Conservation (phyloP, 2,797 vertebrate species). For the Labeo calbasu region DNA sequence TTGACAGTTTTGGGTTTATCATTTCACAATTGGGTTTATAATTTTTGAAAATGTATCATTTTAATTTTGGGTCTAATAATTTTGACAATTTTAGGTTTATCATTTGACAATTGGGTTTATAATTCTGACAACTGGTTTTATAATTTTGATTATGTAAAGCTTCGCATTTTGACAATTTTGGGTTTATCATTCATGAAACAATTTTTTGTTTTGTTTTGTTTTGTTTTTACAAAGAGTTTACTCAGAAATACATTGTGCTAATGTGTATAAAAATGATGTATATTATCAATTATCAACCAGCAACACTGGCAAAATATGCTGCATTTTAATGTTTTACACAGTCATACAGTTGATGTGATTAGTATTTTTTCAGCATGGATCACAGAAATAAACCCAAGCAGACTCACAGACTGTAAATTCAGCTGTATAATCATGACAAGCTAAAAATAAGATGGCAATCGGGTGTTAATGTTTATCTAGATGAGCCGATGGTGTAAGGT, state of each 20-base stretch:
- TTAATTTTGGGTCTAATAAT: too few species aligned
- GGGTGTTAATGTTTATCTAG: slow-evolving; percentile 48
- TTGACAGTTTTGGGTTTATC: too few species aligned
- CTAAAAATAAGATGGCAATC: slow-evolving; percentile 29
- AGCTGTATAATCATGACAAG: slow-evolving; percentile 20
- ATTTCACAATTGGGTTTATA: too few species aligned
- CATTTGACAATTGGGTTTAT: too few species aligned
- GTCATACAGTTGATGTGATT: not conserved
- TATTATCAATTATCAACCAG: not conserved
- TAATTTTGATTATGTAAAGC: too few species aligned
- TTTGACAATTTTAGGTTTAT: too few species aligned
- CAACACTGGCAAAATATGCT: not conserved
- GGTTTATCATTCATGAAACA: slow-evolving; percentile 6
- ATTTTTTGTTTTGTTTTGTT: too few species aligned
- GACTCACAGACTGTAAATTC: slow-evolving; percentile 33
- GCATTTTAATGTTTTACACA: not conserved
- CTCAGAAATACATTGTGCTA: not conserved
- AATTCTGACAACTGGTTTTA: too few species aligned
- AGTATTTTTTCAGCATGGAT: slow-evolving; percentile 1
- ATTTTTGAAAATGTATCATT: too few species aligned
- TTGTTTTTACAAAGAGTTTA: not conserved
- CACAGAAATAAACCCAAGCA: not conserved
- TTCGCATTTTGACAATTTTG: not conserved
- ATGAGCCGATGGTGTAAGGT: not conserved
- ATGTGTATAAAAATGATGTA: not conserved